Base-by-base conservation (phyloP, 2,888 invertebrate genomes). In the Tricholauxania praeusta region DNA sequence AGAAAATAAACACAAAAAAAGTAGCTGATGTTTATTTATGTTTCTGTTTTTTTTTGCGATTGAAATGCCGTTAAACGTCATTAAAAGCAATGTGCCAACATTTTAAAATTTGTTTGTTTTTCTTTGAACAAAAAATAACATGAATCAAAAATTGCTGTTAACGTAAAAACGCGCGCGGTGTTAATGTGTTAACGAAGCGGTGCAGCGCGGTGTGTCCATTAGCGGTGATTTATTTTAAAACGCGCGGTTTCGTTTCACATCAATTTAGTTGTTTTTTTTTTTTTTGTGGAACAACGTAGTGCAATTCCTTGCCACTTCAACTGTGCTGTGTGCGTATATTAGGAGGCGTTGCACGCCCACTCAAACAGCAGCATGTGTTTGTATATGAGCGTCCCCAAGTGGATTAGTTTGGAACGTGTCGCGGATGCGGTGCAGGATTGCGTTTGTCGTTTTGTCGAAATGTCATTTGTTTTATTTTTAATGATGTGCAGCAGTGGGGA, bases 371-470 rank as follows among this genome's bases (percentile, higher is more conserved):
- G 76, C 69, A 80, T 80, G 80, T 80, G 80, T 76, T 75, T 80
- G 68, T 80, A 79, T 67, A 79, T 80, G 79, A 80, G 77, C 65
- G 78, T 79, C 59, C 80, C 80, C 70, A 78, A 77, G 65, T 80
- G 80, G 79, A 78, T 79, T 76, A 78, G 78, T 79, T 76, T 80
- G 75, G 79, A 80, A 75, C 78, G 79, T 76, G 75, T 80, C 67
- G 78, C 79, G 71, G 75, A 76, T 69, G 80, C 79, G 14, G 71
- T 79, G 68, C 78, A 76, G 60, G 72, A 76, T n/a, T 77, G 78
- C 63, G 79, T 78, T 51, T 75, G 77, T 53, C 78, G 78, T 63
- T 67, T 80, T 39, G 77, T 79, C 71, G 77, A 80, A 73, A 77
- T 79, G 57, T 80, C 80, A 59, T 71, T 80, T 52, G 77, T 80